These are phyloP conservation scores for Mesorhabditis belari DNA, from an alignment of 2,888 invertebrate genomes.

Conservation along the genomic window DNA sequence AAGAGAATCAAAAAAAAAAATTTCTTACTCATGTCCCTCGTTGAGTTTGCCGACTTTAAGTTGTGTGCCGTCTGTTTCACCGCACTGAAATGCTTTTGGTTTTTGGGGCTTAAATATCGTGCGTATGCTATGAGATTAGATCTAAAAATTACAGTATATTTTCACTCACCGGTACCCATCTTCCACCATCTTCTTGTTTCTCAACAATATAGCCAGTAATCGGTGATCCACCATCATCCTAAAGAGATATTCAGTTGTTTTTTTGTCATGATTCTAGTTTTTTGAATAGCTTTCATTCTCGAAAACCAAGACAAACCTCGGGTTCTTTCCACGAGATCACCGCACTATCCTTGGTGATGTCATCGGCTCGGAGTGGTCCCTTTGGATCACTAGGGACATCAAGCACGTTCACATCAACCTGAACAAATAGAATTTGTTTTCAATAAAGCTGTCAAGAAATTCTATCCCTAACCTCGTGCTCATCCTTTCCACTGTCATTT, in stretches of 20 bases:
- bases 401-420: neutral
- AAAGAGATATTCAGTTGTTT: conserved; percentile 50
- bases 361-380: conserved; percentile 77
- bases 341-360: conserved; percentile 79
- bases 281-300: no score
- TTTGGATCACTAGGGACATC: conserved; percentile 62
- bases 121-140: no score
- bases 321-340: conserved; percentile 76
- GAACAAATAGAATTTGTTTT: neutral
- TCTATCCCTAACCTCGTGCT: conserved; percentile 60
- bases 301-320: no score
- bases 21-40: no score
- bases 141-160: neutral
- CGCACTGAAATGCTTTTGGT: conserved; percentile 43
- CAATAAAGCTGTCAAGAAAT: no score
- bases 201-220: conserved; percentile 85
- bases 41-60: conserved; percentile 69
- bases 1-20: no score
- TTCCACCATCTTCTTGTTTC: conserved; percentile 61
- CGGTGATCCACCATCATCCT: conserved; percentile 86
- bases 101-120: no score
- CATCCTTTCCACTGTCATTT: conserved; percentile 58
- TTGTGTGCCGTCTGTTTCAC: conserved; percentile 48
- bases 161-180: conserved; percentile 47
- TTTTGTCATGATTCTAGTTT: no score